Base-by-base conservation (phyloP, 2,888 invertebrate genomes). In the Idaea aversata region DNA sequence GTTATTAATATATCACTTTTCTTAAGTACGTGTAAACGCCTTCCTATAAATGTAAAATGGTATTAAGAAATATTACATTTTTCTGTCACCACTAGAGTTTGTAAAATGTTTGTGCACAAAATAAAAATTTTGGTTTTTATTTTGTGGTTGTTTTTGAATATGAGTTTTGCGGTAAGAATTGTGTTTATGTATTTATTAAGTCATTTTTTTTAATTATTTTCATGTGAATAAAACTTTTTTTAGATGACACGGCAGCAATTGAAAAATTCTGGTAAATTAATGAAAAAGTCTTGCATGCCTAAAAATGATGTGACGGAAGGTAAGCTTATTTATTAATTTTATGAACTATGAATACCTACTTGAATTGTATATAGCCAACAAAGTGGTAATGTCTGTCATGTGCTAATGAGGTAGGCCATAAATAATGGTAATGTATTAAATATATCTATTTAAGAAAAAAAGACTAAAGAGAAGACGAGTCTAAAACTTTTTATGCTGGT, bases 251-350 rank as follows among this genome's bases (percentile, higher is more conserved):
- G 91, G 63, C 94, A 95, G 25, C 96, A 96, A 77, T 86, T 96
- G 74, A 93, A 93, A 77, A 94, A 95, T 62, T 93, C 95, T 0
- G 94, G 94, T 0, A 94, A 93, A 77, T 77, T 95, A 15, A 93
- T 96, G 85, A 93, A 95, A 62, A 95, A 95, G 70, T 89, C 94
- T 0, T 96, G 96, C 68, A 88, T 94, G 78, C 94, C 94, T 4
- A 96, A 96, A 85, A 93, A 93, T 57, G 93, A 94, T 72, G 92
- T 93, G 0, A 91, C 94, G 7, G 88, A 93, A 83, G 95, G 95
- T 95, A 82, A 15, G 15, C 25, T 58, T 65, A 15, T 38, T 10
- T 6, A 6, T 47, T 13, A 10, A 4, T 7, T 47, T 13, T 47
- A 5, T 10, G 47, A 36, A 5, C 36, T 7, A 10, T 10, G 5